phyloP scores from a whole-genome alignment of 2,888 invertebrate species.

The Polymixis lichenea region DNA sequence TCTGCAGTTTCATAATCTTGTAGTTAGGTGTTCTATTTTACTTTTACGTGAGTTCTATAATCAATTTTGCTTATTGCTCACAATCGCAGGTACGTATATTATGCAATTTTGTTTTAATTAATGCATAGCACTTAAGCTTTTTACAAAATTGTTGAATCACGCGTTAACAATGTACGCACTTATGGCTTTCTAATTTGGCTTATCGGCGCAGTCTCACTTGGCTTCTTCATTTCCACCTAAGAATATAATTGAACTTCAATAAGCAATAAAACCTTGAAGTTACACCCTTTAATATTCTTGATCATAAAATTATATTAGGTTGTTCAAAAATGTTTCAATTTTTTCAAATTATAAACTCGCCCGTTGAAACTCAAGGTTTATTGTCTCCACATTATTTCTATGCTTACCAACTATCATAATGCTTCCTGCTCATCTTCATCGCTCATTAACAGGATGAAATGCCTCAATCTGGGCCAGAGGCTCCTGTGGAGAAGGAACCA shows the following conservation, averaged over 20 bases:
- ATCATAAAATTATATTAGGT: background rate
- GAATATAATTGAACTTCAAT: conserved; percentile 16
- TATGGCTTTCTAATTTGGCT: conserved; percentile 37
- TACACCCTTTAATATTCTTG: conserved; percentile 1
- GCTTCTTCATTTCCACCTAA: conserved; percentile 47
- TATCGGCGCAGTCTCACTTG: conserved; percentile 50
- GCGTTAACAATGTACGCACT: conserved; percentile 33
- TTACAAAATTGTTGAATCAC: conserved; percentile 18
- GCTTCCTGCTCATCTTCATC: conserved; percentile 21
- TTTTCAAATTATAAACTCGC: background rate
- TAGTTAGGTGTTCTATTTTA: conserved; percentile 27
- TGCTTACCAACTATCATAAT: background rate
- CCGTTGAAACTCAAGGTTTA: conserved; percentile 20
- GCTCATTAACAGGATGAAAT: conserved; percentile 80
- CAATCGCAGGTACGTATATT: background rate
- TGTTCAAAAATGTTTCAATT: no score
- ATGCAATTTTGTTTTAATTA: conserved; percentile 25
- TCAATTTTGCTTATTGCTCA: conserved; percentile 11
- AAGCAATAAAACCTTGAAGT: conserved; percentile 29
- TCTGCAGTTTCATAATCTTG: conserved; percentile 34
- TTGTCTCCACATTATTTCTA: background rate
- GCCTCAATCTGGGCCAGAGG: conserved; percentile 85
- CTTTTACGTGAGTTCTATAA: conserved; percentile 5
- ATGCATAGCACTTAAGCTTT: conserved; percentile 40
- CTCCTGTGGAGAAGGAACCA: conserved; percentile 77